Evolutionary conservation across 2,113 vertebrate genomes (phyloP), one percentile per base, ranked within the genome.

Genomic region (Geococcyx californianus): DNA sequence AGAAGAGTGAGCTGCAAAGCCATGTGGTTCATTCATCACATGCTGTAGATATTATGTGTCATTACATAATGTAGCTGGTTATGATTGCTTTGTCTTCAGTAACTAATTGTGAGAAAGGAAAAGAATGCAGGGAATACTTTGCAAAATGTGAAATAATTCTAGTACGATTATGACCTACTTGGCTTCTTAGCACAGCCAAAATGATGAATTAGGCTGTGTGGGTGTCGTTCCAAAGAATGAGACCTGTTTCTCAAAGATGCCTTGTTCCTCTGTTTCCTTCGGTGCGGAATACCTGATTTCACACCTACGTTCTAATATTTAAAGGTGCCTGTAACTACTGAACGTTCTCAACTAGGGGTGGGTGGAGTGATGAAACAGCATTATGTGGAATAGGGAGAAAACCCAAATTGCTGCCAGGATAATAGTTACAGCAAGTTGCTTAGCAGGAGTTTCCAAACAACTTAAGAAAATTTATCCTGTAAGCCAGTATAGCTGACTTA

Each of bases 221-320:
- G 52, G 31, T 63, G 52, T 25, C 29, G 9, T 77, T 77, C 16
- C 26, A 51, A 67, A 55, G 76, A 88, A 62, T 58, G 36, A 62
- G 74, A 69, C 45, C 40, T 73, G 13, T 68, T 87, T 95, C 63
- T 87, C 81, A 72, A 66, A 87, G 36, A 19, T 9, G 4, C 67
- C 8, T 44, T 42, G 11, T 60, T 90, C 24, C 12, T 52, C 60
- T 31, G 1, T 68, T 47, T 82, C 25, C 21, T 81, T 90, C 55
- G 31, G 10, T 33, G 36, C 47, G 45, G n/a, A 79, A 19, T 38
- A 62, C 19, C 24, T 63, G 24, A 9, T 78, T 92, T 89, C 62
- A 87, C 1, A 1, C 45, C 23, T 64, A 4, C 0, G 0, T 59
- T 83, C 28, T 76, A 2, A 0, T 49, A 89, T 76, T 66, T 10